Evolutionary conservation across 2,888 invertebrate genomes (phyloP).

Genomic region (Lithophane leautieri): DNA sequence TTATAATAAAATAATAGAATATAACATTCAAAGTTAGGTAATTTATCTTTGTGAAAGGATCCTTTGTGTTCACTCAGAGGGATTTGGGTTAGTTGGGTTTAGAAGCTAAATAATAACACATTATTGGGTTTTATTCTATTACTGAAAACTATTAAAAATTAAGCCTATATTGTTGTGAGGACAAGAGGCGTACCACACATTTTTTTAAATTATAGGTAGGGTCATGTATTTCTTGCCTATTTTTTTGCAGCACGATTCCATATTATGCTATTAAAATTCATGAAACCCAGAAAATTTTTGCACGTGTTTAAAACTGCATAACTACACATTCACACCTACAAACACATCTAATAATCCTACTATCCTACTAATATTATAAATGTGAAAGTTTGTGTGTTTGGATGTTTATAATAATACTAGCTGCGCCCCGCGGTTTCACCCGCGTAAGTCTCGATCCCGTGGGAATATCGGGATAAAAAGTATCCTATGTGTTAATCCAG

Average conservation of each 20-base stretch:
- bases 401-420: too few species aligned
- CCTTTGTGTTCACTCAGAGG: slow-evolving; percentile 39
- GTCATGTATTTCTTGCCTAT: neutral
- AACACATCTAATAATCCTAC: too few species aligned
- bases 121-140: slow-evolving; percentile 13
- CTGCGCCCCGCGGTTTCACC: too few species aligned
- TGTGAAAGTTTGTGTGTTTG: too few species aligned
- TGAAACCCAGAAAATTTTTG: neutral
- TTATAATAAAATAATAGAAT: slow-evolving; percentile 24
- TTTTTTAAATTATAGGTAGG: too few species aligned
- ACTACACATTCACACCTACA: too few species aligned
- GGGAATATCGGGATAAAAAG: too few species aligned
- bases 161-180: neutral
- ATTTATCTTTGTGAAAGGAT: slow-evolving; percentile 21
- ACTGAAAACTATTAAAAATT: neutral
- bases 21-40: slow-evolving; percentile 35
- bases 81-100: slow-evolving; percentile 1
- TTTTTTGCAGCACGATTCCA: neutral
- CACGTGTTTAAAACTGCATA: neutral
- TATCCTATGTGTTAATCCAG: too few species aligned
- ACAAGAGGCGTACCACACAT: neutral
- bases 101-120: slow-evolving; percentile 29
- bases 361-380: too few species aligned
- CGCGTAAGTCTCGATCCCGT: too few species aligned
- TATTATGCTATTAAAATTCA: neutral